Percentiles rank a stretch among this genome's conserved stretches.
Evolutionary conservation across 2,113 vertebrate species (phyloP).

Genomic region (Orthochromis malagaraziensis): DNA sequence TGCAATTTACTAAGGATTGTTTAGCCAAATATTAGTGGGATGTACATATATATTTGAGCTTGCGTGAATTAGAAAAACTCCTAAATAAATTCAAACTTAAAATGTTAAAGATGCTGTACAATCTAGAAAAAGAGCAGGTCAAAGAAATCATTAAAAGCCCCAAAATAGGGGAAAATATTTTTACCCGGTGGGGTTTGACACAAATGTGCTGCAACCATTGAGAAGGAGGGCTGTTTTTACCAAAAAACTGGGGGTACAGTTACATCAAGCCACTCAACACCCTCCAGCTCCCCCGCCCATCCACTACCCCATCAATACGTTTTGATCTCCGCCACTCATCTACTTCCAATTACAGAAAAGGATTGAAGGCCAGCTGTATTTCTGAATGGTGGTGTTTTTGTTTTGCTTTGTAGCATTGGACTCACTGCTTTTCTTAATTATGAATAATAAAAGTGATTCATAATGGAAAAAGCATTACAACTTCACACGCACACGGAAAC

Average conservation of each 20-base stretch:
- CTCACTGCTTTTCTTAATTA: slow-evolving; percentile 65
- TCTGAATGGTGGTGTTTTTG: slow-evolving; percentile 31
- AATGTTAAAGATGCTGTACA: neutral
- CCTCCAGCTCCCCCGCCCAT: accelerated
- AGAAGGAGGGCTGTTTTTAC: neutral
- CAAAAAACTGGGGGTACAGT: neutral
- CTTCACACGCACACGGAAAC: slow-evolving; percentile 24
- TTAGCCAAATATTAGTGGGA: neutral
- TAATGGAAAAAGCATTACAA: slow-evolving; percentile 58
- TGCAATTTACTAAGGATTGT: neutral
- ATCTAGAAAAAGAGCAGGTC: neutral
- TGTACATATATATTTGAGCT: neutral
- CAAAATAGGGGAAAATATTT: neutral
- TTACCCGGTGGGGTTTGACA: neutral
- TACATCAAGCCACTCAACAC: neutral
- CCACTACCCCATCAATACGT: neutral
- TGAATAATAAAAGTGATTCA: slow-evolving; percentile 73
- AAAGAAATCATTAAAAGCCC: neutral
- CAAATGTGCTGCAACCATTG: neutral
- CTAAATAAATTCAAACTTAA: neutral
- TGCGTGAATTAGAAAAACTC: neutral
- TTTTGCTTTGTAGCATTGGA: slow-evolving; percentile 58
- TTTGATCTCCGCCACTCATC: slow-evolving; percentile 49
- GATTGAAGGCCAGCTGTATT: slow-evolving; percentile 51
- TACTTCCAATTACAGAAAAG: slow-evolving; percentile 48